phyloP scores from a whole-genome alignment of 2,797 vertebrate genomes.

The Acanthiza pusilla region DNA sequence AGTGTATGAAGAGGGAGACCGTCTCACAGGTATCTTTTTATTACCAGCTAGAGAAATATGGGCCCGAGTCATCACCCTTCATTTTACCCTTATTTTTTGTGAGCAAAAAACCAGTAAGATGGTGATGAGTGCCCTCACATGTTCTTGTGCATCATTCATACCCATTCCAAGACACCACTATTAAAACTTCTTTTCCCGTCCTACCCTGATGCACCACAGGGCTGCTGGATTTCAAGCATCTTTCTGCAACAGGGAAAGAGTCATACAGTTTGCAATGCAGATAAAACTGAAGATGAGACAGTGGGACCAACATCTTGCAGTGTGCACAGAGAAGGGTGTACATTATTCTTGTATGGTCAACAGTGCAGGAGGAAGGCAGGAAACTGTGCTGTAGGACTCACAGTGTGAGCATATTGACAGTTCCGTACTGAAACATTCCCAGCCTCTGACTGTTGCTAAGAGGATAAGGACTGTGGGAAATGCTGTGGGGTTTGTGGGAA shows the following conservation, averaged over 20 bases:
- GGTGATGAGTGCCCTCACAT: accelerated
- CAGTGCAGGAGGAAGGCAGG: neutral
- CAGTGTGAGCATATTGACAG: neutral
- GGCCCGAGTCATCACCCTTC: neutral
- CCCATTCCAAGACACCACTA: neutral
- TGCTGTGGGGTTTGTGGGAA: neutral
- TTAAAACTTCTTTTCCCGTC: neutral
- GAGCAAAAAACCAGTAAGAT: neutral
- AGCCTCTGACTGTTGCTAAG: neutral
- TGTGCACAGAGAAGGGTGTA: neutral
- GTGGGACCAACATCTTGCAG: neutral
- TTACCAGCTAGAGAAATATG: neutral
- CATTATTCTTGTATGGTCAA: neutral
- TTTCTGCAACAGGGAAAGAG: neutral
- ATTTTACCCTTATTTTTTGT: neutral
- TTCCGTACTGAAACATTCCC: neutral
- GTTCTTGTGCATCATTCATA: neutral
- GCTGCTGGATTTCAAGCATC: neutral
- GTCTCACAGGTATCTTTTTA: neutral
- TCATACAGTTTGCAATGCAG: accelerated
- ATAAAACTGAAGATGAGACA: neutral
- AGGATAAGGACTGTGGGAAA: neutral
- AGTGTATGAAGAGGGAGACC: neutral
- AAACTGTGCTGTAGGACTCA: neutral
- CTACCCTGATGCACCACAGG: neutral